These are phyloP conservation scores for Planiliza haematocheilus DNA, from an alignment of 2,113 vertebrate species.

Conservation along the genomic window DNA sequence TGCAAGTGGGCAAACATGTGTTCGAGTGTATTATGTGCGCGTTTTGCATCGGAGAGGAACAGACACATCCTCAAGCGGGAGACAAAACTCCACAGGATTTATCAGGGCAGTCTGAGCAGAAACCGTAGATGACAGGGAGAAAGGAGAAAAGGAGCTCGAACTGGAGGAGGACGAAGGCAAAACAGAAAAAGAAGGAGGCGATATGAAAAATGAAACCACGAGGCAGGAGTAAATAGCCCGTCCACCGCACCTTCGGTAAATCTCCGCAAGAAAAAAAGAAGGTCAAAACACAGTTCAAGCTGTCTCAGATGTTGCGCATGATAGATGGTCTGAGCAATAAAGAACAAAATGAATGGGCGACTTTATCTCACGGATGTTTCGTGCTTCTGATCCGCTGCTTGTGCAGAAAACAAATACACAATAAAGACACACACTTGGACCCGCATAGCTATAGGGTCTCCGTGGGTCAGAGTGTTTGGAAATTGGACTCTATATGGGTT, in stretches of 20 bases:
- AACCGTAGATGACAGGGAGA: not conserved
- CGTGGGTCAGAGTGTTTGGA: constrained; percentile 5
- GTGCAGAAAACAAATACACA: not conserved
- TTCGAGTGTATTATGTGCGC: constrained; percentile 21
- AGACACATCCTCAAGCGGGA: not conserved
- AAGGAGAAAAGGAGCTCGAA: constrained; percentile 4
- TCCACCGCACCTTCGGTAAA: constrained; percentile 3
- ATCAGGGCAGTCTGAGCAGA: not conserved
- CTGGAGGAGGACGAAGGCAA: not conserved
- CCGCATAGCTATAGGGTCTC: constrained; percentile 1
- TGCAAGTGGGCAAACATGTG: constrained; percentile 11
- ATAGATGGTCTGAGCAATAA: constrained; percentile 9
- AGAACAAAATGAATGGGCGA: not conserved
- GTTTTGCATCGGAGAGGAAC: not conserved
- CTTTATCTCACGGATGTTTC: not conserved
- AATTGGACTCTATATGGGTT: not conserved
- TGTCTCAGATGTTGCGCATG: not conserved
- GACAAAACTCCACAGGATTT: not conserved
- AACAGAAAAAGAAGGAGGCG: not conserved
- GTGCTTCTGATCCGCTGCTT: not conserved
- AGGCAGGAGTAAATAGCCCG: constrained; percentile 6
- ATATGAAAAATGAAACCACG: constrained; percentile 21
- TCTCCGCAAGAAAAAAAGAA: constrained; percentile 1
- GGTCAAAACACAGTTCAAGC: constrained; percentile 4
- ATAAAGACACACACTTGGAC: not conserved